Evolutionary conservation across 2,888 invertebrate species (phyloP).

Genomic region (Xanthia icteritia): DNA sequence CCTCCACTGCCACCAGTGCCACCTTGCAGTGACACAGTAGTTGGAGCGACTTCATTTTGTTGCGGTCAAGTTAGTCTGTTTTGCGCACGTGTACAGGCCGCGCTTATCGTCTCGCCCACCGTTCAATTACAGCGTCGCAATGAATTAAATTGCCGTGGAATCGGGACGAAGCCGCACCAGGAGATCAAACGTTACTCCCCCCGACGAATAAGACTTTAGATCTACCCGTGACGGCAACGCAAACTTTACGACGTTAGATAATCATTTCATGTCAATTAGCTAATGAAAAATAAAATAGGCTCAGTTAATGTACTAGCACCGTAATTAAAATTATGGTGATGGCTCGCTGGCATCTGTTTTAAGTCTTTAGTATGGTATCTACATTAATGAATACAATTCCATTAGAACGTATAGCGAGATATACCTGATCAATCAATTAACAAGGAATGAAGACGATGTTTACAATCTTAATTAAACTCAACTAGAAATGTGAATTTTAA

Average conservation of each 20-base stretch:
- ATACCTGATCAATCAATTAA: not conserved
- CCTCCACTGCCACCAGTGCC: slow-evolving; percentile 72
- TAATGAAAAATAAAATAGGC: slow-evolving; percentile 90
- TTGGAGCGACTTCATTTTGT: slow-evolving; percentile 82
- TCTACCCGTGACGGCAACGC: slow-evolving; percentile 77
- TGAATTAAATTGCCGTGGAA: slow-evolving; percentile 86
- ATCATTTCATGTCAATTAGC: slow-evolving; percentile 89
- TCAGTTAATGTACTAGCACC: slow-evolving; percentile 77
- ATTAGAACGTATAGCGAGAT: slow-evolving; percentile 16
- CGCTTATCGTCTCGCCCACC: slow-evolving; percentile 72
- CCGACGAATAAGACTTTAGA: slow-evolving; percentile 78
- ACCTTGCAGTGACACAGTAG: slow-evolving; percentile 74
- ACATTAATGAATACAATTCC: slow-evolving; percentile 43
- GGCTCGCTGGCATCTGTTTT: slow-evolving; percentile 85
- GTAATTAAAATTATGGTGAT: slow-evolving; percentile 88
- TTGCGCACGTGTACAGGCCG: slow-evolving; percentile 82
- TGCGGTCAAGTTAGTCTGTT: slow-evolving; percentile 87
- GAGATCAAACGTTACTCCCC: slow-evolving; percentile 83
- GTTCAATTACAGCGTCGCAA: slow-evolving; percentile 84
- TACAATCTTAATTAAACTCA: not conserved
- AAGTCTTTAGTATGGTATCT: slow-evolving; percentile 61
- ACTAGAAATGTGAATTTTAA: not conserved
- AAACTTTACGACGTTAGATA: slow-evolving; percentile 86
- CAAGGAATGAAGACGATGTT: not conserved
- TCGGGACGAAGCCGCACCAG: slow-evolving; percentile 73